Percentiles rank a stretch among this genome's conserved stretches.
phyloP scores from a whole-genome alignment of 2,797 vertebrate species.

The Falco naumanni region DNA sequence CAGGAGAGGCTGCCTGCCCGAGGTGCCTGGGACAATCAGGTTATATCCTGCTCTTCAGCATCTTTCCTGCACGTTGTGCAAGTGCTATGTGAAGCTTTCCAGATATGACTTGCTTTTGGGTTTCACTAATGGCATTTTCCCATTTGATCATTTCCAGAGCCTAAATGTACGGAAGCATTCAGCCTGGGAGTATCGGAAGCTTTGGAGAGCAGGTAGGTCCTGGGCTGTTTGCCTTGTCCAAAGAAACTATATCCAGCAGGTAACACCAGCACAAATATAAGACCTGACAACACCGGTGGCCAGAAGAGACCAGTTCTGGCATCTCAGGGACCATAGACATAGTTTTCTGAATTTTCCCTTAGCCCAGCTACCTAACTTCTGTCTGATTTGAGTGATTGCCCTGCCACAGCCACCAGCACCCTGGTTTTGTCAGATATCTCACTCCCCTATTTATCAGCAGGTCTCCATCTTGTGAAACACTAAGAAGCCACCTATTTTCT shows the following conservation, averaged over 20 bases:
- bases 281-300: not conserved
- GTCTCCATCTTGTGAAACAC: rapidly evolving
- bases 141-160: not conserved
- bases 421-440: not conserved
- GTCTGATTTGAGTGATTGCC: not conserved
- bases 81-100: not conserved
- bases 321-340: not conserved
- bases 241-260: not conserved
- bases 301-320: not conserved
- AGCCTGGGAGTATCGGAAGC: not conserved
- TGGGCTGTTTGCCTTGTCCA: not conserved
- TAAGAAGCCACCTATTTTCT: not conserved
- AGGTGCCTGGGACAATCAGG: not conserved
- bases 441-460: not conserved
- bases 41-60: not conserved
- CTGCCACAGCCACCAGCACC: not conserved
- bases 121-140: not conserved
- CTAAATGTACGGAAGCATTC: not conserved
- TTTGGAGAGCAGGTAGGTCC: not conserved
- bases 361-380: not conserved
- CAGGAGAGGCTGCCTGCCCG: not conserved
- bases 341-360: not conserved
- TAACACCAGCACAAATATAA: not conserved
- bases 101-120: not conserved
- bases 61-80: not conserved